Evolutionary conservation across 2,888 invertebrate species (phyloP).

Genomic region (Drosophila borborema): DNA sequence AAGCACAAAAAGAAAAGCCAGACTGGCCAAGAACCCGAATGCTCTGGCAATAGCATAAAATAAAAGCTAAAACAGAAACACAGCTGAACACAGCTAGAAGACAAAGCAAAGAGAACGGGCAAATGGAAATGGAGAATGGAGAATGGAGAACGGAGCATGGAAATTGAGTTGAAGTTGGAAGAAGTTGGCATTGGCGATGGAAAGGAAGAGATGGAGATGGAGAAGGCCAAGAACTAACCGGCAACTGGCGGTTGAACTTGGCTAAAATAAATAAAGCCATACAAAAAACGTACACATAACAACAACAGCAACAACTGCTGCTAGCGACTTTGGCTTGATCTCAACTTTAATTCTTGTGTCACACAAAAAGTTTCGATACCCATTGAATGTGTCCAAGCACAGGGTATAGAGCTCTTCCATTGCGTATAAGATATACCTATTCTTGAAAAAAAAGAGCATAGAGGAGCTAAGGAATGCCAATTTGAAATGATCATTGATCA

Average conservation of each 20-base stretch:
- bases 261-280: constrained; percentile 78
- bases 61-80: constrained; percentile 67
- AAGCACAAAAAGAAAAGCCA: constrained; percentile 10
- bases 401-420: not conserved
- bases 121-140: constrained; percentile 42
- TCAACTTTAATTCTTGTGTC: constrained; percentile 57
- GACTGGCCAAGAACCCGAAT: constrained; percentile 24
- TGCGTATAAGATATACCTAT: not conserved
- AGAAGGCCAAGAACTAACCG: constrained; percentile 40
- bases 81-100: constrained; percentile 14
- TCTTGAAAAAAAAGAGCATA: not conserved
- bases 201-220: not conserved
- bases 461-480: too few species aligned
- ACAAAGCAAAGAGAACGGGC: constrained; percentile 28
- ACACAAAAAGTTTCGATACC: constrained; percentile 44
- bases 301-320: constrained; percentile 25
- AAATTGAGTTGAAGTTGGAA: constrained; percentile 59
- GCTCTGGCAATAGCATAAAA: constrained; percentile 64
- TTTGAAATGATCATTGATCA: too few species aligned
- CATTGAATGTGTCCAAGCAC: too few species aligned
- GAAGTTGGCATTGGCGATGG: constrained; percentile 16
- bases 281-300: constrained; percentile 42
- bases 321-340: constrained; percentile 25
- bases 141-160: constrained; percentile 40
- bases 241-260: constrained; percentile 69